Evolutionary conservation across 2,797 vertebrate genomes (phyloP).

Genomic region (Austrolebias charrua): DNA sequence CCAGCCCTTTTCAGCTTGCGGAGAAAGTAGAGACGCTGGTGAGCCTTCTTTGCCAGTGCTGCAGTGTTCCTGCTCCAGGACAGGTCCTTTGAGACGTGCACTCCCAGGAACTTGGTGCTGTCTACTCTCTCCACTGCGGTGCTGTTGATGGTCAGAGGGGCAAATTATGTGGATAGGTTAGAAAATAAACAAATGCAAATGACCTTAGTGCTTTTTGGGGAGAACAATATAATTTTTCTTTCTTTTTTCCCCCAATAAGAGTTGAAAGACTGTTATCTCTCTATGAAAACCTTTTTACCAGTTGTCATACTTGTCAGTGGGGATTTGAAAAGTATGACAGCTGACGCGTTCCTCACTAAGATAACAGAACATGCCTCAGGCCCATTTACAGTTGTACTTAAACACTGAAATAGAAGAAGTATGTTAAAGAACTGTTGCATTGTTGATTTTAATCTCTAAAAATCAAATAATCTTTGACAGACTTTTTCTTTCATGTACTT

Average conservation of each 20-base stretch:
- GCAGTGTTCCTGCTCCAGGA: no score
- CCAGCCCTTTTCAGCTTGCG: no score
- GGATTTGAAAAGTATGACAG: slow-evolving; percentile 6
- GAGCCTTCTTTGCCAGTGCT: no score
- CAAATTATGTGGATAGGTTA: no score
- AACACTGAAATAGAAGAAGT: neutral
- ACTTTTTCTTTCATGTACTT: neutral
- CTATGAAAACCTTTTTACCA: neutral
- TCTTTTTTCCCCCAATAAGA: neutral
- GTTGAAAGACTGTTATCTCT: neutral
- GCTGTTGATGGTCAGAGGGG: no score
- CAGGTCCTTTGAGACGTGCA: no score
- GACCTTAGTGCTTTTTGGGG: no score
- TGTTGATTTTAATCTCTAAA: neutral
- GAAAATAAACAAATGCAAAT: no score
- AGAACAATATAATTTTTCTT: neutral
- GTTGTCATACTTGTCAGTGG: neutral
- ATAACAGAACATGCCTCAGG: neutral
- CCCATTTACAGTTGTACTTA: neutral
- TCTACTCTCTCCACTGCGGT: no score
- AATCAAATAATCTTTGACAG: neutral
- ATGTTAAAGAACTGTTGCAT: neutral
- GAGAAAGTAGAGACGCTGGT: no score
- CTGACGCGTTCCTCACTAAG: neutral
- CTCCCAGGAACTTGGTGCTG: no score